Conservation (phyloP, 2,797 vertebrate species). For the Cetoscarus ocellatus region DNA sequence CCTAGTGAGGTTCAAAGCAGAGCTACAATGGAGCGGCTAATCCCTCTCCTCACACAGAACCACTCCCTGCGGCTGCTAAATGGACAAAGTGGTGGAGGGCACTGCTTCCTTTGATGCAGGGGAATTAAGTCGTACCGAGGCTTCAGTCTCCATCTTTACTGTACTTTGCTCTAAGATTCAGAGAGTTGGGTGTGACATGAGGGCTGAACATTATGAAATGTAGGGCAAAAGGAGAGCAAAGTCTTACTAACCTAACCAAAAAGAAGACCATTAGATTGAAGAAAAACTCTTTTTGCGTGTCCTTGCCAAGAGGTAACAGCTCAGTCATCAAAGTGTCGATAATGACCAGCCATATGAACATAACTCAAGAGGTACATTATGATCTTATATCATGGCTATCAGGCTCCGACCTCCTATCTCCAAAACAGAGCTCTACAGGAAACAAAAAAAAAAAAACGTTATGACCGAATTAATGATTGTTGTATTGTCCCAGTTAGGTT, state of each 20-base stretch:
- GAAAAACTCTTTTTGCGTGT: too few species aligned
- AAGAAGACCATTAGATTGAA: too few species aligned
- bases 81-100: constrained; percentile 61
- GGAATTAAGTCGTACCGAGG: constrained; percentile 40
- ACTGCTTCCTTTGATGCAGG: constrained; percentile 65
- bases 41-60: constrained; percentile 42
- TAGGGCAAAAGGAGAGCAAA: constrained; percentile 8
- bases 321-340: too few species aligned
- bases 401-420: too few species aligned
- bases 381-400: too few species aligned
- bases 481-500: too few species aligned
- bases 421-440: too few species aligned
- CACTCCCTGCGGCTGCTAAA: constrained; percentile 55
- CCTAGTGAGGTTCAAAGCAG: constrained; percentile 77
- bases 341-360: too few species aligned
- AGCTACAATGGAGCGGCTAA: constrained; percentile 68
- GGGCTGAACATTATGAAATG: constrained; percentile 11
- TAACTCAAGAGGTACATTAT: too few species aligned
- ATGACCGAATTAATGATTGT: too few species aligned
- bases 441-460: too few species aligned
- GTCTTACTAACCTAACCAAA: neutral
- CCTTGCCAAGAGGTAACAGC: too few species aligned
- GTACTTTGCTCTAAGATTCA: constrained; percentile 18
- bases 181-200: constrained; percentile 13
- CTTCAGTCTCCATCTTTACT: constrained; percentile 31